phyloP scores from a whole-genome alignment of 2,888 invertebrate genomes.

The Aspidiotus rigidus region DNA sequence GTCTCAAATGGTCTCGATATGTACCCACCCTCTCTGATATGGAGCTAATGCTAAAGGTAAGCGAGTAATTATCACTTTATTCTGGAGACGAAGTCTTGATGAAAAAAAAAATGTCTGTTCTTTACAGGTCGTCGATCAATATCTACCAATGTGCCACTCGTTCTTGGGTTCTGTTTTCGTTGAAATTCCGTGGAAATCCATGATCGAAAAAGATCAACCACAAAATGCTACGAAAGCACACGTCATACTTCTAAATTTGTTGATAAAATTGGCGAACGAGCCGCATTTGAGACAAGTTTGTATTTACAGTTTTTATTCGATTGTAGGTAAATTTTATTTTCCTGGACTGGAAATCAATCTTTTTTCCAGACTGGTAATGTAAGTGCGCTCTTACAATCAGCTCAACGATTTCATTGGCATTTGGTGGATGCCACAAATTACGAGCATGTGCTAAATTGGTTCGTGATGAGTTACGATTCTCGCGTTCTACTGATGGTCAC shows the following conservation, averaged over 20 bases:
- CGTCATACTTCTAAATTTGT: conserved; percentile 56
- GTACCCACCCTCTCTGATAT: conserved; percentile 57
- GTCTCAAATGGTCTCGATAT: conserved; percentile 63
- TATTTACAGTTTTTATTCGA: neutral
- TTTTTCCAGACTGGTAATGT: conserved; percentile 45
- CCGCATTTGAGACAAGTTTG: conserved; percentile 56
- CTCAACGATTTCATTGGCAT: conserved; percentile 57
- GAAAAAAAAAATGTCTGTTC: neutral
- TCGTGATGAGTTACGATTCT: conserved; percentile 62
- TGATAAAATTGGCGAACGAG: conserved; percentile 63
- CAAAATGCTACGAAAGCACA: conserved; percentile 44
- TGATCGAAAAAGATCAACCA: conserved; percentile 40
- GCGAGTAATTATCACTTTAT: neutral
- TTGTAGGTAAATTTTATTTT: too few species aligned
- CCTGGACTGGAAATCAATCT: too few species aligned
- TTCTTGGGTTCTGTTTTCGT: conserved; percentile 63
- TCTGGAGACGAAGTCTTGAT: neutral
- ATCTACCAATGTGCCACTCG: conserved; percentile 59
- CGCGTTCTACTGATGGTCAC: conserved; percentile 50
- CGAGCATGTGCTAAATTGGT: conserved; percentile 62
- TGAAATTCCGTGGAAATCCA: conserved; percentile 53
- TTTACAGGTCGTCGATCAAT: conserved; percentile 52
- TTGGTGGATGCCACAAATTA: conserved; percentile 53
- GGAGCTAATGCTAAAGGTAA: conserved; percentile 58
- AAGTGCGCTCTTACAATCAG: conserved; percentile 49